A percentile compares a stretch with the other conserved stretches of the same genome.
These are phyloP conservation scores for Abrostola triplasia DNA, from an alignment of 2,888 invertebrate genomes.

Conservation along the genomic window DNA sequence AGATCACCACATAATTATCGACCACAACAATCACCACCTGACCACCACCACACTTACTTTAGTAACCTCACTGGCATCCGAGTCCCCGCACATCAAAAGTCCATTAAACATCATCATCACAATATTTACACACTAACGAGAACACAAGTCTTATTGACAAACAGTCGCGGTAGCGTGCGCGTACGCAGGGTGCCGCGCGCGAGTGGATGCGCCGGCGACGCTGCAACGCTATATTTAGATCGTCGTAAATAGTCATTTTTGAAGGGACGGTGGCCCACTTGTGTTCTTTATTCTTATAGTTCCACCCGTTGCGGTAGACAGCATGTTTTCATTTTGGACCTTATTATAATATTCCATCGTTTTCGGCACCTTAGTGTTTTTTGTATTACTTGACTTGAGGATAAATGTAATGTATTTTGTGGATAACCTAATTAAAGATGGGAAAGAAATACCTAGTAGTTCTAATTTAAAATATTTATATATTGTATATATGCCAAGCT, in stretches of 20 bases:
- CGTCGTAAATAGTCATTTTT: constrained; percentile 60
- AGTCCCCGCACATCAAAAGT: constrained; percentile 77
- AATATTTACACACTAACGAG: constrained; percentile 28
- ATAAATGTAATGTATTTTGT: too few species aligned
- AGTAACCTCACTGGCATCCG: constrained; percentile 79
- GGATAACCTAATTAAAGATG: too few species aligned
- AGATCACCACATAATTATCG: background rate
- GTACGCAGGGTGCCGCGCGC: constrained; percentile 27
- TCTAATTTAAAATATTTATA: too few species aligned
- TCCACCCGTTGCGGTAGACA: constrained; percentile 29
- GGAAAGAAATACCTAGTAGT: too few species aligned
- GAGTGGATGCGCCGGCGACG: constrained; percentile 49
- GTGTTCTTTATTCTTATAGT: constrained; percentile 55
- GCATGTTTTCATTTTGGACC: constrained; percentile 36
- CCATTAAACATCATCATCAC: constrained; percentile 83
- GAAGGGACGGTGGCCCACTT: constrained; percentile 62
- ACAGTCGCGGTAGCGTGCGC: constrained; percentile 38
- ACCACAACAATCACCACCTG: constrained; percentile 18
- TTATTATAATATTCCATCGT: background rate
- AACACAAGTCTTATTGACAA: constrained; percentile 50
- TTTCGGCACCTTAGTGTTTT: too few species aligned
- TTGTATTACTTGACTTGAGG: too few species aligned
- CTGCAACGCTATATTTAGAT: constrained; percentile 54
- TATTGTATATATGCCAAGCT: too few species aligned
- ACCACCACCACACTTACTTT: constrained; percentile 70